A percentile compares a stretch with the other conserved stretches of the same genome.
Conservation (phyloP, 2,113 vertebrate genomes). For the Grantiella picta region DNA sequence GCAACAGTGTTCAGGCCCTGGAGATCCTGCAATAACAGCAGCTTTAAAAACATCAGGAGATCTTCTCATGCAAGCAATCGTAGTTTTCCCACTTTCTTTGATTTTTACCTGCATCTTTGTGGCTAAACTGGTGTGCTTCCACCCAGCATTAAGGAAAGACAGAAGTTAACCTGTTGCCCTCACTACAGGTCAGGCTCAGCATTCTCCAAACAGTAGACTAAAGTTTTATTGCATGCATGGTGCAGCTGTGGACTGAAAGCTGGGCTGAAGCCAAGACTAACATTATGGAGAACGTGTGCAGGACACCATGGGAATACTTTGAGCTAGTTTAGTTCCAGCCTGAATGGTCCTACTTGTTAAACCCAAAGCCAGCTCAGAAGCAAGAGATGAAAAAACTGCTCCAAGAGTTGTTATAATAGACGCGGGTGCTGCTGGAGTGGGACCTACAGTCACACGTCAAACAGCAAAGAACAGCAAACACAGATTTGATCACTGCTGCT, state of each 20-base stretch:
- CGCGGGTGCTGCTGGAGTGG: not conserved
- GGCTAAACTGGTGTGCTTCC: not conserved
- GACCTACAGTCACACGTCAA: not conserved
- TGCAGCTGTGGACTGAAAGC: not conserved
- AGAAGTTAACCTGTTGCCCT: not conserved
- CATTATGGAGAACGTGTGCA: not conserved
- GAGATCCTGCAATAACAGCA: not conserved
- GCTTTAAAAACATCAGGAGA: not conserved
- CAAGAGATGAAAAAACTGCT: not conserved
- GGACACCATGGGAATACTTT: not conserved
- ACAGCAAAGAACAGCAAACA: not conserved
- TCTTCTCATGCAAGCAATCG: not conserved
- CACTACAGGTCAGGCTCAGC: not conserved
- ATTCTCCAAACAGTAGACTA: not conserved
- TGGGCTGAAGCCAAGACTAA: not conserved
- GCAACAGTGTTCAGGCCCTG: not conserved
- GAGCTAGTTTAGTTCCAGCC: not conserved
- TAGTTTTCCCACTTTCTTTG: not conserved
- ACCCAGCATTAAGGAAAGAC: not conserved
- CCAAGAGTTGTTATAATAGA: not conserved
- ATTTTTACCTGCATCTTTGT: not conserved
- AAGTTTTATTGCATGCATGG: not conserved
- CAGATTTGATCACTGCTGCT: not conserved
- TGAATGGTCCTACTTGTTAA: not conserved
- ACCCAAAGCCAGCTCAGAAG: not conserved